Conservation (phyloP, 2,113 vertebrate species). For the Trichechus manatus region DNA sequence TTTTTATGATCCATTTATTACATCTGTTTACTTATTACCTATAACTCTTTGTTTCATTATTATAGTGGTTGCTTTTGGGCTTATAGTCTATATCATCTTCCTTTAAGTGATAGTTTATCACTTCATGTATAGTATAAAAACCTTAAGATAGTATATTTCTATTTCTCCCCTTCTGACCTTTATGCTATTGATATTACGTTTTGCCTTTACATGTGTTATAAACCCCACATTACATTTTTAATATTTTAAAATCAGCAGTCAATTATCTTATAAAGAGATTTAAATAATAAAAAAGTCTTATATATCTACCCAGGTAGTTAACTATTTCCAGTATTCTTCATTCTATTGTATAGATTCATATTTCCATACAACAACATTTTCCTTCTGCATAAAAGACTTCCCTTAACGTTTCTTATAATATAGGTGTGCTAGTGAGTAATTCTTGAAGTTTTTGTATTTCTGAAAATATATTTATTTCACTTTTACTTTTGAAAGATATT, state of each 20-base stretch:
- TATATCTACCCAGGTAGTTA: neutral
- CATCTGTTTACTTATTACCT: neutral
- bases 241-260: neutral
- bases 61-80: neutral
- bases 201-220: neutral
- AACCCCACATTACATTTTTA: neutral
- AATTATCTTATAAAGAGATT: neutral
- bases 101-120: neutral
- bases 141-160: neutral
- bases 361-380: neutral
- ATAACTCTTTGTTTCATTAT: conserved; percentile 26
- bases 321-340: neutral
- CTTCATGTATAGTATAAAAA: neutral
- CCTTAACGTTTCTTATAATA: conserved; percentile 30
- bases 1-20: neutral
- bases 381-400: neutral
- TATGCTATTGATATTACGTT: neutral
- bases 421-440: neutral
- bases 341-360: neutral
- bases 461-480: neutral
- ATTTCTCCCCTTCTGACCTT: neutral
- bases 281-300: neutral
- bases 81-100: neutral
- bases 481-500: conserved; percentile 24
- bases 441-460: conserved; percentile 1